phyloP scores from a whole-genome alignment of 2,113 vertebrate species.

The Podarcis raffonei region DNA sequence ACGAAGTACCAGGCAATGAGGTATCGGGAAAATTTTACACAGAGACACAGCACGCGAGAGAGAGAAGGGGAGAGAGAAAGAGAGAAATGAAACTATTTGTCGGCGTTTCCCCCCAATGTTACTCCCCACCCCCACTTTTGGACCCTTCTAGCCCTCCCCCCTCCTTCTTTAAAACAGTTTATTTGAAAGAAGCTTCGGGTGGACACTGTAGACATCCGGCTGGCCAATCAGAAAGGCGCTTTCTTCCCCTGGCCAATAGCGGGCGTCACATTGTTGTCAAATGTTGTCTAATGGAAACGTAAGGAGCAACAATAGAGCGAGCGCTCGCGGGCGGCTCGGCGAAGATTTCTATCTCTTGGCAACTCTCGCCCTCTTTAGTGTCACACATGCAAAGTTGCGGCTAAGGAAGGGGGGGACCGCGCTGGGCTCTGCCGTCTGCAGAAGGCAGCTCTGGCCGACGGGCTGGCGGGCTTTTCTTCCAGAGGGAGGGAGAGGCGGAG shows the following conservation, averaged over 20 bases:
- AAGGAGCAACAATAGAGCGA: slow-evolving; percentile 92
- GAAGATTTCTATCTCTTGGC: slow-evolving; percentile 82
- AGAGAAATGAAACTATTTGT: slow-evolving; percentile 64
- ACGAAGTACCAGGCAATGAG: background rate
- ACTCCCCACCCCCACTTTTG: slow-evolving; percentile 64
- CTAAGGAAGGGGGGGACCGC: slow-evolving; percentile 28
- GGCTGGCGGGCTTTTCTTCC: background rate
- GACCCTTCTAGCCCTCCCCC: slow-evolving; percentile 64
- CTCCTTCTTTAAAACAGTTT: slow-evolving; percentile 31
- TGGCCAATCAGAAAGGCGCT: slow-evolving; percentile 90
- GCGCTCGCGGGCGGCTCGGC: slow-evolving; percentile 64
- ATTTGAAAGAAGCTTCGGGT: slow-evolving; percentile 80
- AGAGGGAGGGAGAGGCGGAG: background rate
- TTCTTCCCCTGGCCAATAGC: slow-evolving; percentile 90
- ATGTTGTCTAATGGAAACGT: slow-evolving; percentile 97
- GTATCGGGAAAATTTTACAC: no score
- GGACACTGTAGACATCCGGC: slow-evolving; percentile 83
- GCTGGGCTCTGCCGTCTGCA: background rate
- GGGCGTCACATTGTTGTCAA: slow-evolving; percentile 97
- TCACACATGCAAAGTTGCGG: slow-evolving; percentile 67
- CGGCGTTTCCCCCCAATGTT: background rate
- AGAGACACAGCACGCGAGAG: background rate
- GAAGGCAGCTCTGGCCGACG: background rate
- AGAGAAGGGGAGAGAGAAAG: background rate
- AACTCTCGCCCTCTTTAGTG: slow-evolving; percentile 78